Evolutionary conservation across 2,888 invertebrate species (phyloP), one percentile per base, ranked within the genome.

Genomic region (Rapana venosa): DNA sequence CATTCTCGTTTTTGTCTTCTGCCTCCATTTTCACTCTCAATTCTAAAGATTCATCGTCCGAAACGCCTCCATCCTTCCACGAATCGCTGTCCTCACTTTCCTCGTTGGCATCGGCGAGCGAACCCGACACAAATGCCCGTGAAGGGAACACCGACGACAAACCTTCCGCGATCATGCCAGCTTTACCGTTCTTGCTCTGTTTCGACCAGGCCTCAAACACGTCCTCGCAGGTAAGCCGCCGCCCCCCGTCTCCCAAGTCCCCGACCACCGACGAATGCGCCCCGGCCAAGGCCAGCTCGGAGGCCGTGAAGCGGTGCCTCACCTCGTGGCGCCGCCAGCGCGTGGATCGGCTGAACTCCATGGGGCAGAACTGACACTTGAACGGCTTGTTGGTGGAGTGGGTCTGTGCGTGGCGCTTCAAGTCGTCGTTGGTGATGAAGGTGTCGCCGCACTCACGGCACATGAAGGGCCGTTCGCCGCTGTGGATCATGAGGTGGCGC

Each of bases 401-500:
- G 30, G 58, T 30, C 58, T 30, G 56, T 4, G 17, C 1, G 36
- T 85, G 84, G 17, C 84, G 56, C 30, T 58, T 85, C 36, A 85
- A 17, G 58, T 56, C 56, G 20, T 26, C 30, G 58, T 56, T 58
- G n/a, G 56, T 85, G 84, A 30, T 85, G 84, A 85, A 85, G 84
- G 58, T n/a, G 58, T 85, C 58, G 13, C 84, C 84, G 58, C 84
- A 85, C 84, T 85, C 84, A 0, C n/a, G 58, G 84, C 84, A 85
- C 84, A 58, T 30, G 58, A 30, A 58, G 13, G 84, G 84, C 1
- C 30, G n/a, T 26, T 85, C 58, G 15, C 84, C 84, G 13, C 15
- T 13, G 84, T 85, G 84, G 84, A 85, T 58, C 84, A 58, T 20
- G 30, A 30, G n/a, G 84, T 85, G 84, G 58, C 58, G 84, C 58